Evolutionary conservation across 2,888 invertebrate species (phyloP).

Genomic region (Cryptosula pallasiana): DNA sequence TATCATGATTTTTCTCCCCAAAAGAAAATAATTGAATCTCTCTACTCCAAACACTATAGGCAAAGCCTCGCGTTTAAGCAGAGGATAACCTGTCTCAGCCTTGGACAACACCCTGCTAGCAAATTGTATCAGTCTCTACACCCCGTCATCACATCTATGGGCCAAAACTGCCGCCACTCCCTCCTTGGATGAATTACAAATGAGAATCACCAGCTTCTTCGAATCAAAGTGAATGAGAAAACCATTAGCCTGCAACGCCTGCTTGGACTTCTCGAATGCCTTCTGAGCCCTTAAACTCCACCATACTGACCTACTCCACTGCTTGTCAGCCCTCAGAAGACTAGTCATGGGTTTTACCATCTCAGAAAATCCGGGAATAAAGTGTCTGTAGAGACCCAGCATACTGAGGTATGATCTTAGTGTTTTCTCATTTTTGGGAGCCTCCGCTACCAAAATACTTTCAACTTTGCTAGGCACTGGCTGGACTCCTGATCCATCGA

Average conservation of each 20-base stretch:
- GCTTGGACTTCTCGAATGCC: background rate
- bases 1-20: conserved; percentile 50
- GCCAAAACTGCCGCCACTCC: conserved; percentile 43
- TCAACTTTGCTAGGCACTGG: background rate
- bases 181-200: conserved; percentile 45
- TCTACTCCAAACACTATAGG: conserved; percentile 49
- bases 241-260: background rate
- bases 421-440: background rate
- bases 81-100: conserved; percentile 48
- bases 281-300: background rate
- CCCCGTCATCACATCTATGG: conserved; percentile 38
- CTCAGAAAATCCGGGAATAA: background rate
- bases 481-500: background rate
- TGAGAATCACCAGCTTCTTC: conserved; percentile 34
- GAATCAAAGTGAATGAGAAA: background rate
- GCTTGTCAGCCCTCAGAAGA: background rate
- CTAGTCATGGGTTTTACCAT: background rate
- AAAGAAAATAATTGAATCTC: conserved; percentile 51
- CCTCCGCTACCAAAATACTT: background rate
- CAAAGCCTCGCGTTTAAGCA: conserved; percentile 49
- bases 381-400: background rate
- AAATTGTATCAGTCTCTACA: conserved; percentile 51
- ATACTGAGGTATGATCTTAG: background rate
- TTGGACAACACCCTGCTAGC: conserved; percentile 50
- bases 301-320: too few relatives aligned